phyloP scores from a whole-genome alignment of 2,888 invertebrate species.

The Chrysina gloriosa region DNA sequence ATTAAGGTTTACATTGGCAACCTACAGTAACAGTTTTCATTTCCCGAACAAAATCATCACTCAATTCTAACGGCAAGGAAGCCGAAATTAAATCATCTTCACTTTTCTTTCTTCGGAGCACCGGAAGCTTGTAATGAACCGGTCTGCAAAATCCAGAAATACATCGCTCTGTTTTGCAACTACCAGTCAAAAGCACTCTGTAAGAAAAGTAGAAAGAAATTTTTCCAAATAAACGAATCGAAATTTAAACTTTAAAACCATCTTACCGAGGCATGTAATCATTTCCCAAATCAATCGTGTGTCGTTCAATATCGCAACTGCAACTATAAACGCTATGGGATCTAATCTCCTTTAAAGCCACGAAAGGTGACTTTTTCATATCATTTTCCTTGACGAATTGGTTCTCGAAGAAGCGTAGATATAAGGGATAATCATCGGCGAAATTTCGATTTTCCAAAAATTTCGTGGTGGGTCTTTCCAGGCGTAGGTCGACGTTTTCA shows the following conservation, averaged over 20 bases:
- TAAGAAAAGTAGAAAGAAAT: constrained; percentile 35
- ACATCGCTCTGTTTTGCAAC: constrained; percentile 58
- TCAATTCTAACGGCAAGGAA: constrained; percentile 56
- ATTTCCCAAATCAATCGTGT: constrained; percentile 55
- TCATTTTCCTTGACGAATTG: neutral
- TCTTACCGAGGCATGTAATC: constrained; percentile 57
- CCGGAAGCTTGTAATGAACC: constrained; percentile 57
- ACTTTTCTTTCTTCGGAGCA: constrained; percentile 54
- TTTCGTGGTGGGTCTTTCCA: neutral
- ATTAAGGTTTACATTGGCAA: constrained; percentile 60
- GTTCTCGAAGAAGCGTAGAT: neutral
- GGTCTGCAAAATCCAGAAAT: constrained; percentile 55
- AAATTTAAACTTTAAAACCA: too few species aligned
- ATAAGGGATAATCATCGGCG: neutral
- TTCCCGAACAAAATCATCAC: constrained; percentile 59
- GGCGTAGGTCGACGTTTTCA: neutral
- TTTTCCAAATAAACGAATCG: neutral
- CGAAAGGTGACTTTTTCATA: constrained; percentile 8
- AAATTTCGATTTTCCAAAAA: neutral
- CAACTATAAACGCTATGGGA: constrained; percentile 40
- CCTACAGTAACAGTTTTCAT: constrained; percentile 58
- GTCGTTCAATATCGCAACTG: constrained; percentile 54
- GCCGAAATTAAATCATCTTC: constrained; percentile 46
- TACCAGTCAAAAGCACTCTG: constrained; percentile 57
- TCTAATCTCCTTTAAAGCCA: neutral